These are phyloP conservation scores for Isoperla grammatica DNA, from an alignment of 2,888 invertebrate species.

Conservation along the genomic window DNA sequence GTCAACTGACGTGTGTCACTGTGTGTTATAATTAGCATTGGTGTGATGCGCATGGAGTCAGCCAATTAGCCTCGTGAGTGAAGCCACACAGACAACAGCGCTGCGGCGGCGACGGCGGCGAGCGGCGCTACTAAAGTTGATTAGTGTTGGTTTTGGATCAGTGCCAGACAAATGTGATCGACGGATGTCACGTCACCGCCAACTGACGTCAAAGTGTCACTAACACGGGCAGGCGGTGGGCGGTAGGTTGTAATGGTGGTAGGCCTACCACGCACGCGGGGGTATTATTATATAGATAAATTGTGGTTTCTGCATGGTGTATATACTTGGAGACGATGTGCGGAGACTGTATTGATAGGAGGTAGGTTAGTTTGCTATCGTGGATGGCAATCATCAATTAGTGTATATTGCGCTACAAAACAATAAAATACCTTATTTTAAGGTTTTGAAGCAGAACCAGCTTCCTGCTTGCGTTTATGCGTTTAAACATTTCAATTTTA, in stretches of 20 bases:
- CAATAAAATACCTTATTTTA: too few relatives aligned
- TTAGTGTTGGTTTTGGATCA: conserved; percentile 15
- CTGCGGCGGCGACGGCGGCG: conserved; percentile 8
- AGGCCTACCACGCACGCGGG: neutral
- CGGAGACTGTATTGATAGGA: too few relatives aligned
- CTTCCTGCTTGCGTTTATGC: too few relatives aligned
- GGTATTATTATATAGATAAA: too few relatives aligned
- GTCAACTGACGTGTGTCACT: too few relatives aligned
- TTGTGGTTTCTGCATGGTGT: too few relatives aligned
- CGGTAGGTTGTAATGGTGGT: neutral
- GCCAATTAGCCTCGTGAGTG: conserved; percentile 20
- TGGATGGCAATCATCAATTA: too few relatives aligned
- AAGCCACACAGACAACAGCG: neutral
- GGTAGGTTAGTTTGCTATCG: too few relatives aligned
- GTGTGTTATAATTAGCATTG: neutral
- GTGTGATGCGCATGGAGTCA: neutral
- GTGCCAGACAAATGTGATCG: conserved; percentile 6
- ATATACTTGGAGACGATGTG: too few relatives aligned
- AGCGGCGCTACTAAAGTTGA: neutral
- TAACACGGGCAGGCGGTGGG: neutral
- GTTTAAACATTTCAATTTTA: too few relatives aligned
- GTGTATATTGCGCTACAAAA: too few relatives aligned
- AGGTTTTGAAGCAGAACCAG: too few relatives aligned
- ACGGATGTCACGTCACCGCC: neutral
- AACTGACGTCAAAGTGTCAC: neutral